Base-by-base conservation (phyloP, 2,113 vertebrate genomes). In the Mastomys coucha region DNA sequence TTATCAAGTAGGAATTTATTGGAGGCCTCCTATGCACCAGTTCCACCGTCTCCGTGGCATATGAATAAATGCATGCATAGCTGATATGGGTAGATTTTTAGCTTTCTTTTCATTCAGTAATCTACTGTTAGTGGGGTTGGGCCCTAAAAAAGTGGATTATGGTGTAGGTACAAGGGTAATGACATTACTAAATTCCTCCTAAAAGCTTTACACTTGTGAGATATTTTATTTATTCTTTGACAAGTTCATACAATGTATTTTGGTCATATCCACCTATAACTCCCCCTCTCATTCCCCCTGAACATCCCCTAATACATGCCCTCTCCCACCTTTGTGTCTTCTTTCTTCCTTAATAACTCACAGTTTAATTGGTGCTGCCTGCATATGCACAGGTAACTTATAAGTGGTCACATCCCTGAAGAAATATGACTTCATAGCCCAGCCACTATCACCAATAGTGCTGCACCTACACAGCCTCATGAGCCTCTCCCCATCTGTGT, bases 61-160 rank as follows among this genome's bases (percentile, higher is more conserved):
- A 19, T 49, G 69, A 78, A 63, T 31, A 5, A 90, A 9, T 80
- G 84, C 0, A n/a, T 42, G 31, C 11, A 72, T 45, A 76, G 51
- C 13, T 75, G 24, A 1, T 65, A 22, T 7, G 2, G 4, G 7
- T 65, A 2, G 69, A 31, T 9, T 80, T 67, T 78, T 19, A 63
- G 6, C 56, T 96, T 92, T 95, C 16, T 95, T 95, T 94, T 45
- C 10, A 58, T 80, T 76, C 33, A n/a, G 51, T 92, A 63, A 63
- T 53, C 33, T 73, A 88, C 7, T 88, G 22, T 81, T n/a, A 67
- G 33, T 26, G 75, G 53, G 70, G 5, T 67, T 70, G 24, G 7
- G 56, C 8, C 36, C 63, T 84, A 60, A 49, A 69, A 67, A 60
- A 88, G 53, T 22, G 4, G 2, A 92, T 36, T 56, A 26, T 20